Conservation (phyloP, 2,113 vertebrate species). For the Pseudonaja textilis region DNA sequence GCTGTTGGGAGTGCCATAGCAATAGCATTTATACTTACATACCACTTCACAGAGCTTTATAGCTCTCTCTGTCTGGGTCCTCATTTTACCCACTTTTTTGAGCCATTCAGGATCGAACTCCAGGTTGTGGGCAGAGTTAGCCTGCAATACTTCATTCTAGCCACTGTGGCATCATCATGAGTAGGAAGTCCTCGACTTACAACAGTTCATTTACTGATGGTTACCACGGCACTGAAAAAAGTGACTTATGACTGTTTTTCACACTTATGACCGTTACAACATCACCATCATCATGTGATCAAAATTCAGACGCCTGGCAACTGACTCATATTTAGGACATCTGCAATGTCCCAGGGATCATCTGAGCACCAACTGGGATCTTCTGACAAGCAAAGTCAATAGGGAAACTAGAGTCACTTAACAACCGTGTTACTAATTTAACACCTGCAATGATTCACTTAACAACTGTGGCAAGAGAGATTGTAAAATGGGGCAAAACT, state of each 20-base stretch:
- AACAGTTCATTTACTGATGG: background rate
- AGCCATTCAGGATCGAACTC: background rate
- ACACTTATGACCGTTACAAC: background rate
- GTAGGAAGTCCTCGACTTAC: background rate
- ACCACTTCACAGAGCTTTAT: background rate
- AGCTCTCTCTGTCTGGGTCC: background rate
- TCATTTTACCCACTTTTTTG: background rate
- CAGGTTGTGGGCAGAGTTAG: background rate
- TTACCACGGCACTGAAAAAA: background rate
- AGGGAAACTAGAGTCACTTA: background rate
- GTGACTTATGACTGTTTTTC: background rate
- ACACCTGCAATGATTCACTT: background rate
- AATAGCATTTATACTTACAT: background rate
- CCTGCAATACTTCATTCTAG: background rate
- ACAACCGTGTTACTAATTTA: background rate
- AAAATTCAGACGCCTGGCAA: background rate
- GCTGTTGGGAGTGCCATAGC: background rate
- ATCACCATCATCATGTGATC: background rate
- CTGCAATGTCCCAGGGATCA: background rate
- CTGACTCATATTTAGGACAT: background rate
- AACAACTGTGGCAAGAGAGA: background rate
- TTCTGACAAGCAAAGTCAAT: background rate
- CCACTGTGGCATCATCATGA: background rate
- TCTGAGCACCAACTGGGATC: background rate
- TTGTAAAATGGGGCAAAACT: background rate